Conservation (phyloP, 2,113 vertebrate species). For the Lagopus leucura region DNA sequence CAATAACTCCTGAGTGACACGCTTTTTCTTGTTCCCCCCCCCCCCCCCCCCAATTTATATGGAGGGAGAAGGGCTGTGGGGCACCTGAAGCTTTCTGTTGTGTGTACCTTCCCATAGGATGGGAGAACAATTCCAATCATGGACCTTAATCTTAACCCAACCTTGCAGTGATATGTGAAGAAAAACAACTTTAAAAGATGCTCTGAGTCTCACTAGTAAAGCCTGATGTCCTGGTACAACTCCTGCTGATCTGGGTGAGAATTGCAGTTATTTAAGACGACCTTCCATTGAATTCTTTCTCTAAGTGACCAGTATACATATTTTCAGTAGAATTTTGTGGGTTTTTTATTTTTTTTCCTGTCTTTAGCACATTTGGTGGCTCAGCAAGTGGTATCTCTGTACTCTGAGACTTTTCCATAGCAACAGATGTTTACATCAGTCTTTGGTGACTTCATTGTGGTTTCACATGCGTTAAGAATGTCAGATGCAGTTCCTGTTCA, state of each 20-base stretch:
- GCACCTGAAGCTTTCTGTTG: neutral
- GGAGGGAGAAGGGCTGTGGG: neutral
- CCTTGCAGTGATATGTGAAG: neutral
- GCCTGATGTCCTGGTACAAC: neutral
- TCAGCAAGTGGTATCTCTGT: neutral
- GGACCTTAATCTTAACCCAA: neutral
- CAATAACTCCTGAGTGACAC: neutral
- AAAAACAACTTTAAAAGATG: neutral
- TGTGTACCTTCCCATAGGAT: neutral
- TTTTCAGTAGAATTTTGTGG: neutral
- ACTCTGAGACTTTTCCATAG: neutral
- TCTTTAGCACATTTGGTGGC: neutral
- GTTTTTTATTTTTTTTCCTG: neutral
- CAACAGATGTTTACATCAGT: neutral
- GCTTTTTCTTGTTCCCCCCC: neutral
- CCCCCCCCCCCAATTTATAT: neutral
- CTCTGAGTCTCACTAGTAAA: neutral
- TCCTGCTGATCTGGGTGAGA: neutral
- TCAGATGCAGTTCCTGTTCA: neutral
- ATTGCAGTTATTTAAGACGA: neutral
- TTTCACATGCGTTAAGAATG: neutral
- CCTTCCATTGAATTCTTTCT: neutral
- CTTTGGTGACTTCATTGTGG: slow-evolving; percentile 52
- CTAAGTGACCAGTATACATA: neutral
- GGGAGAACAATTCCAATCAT: neutral